Percentiles rank a stretch among this genome's conserved stretches.
phyloP scores from a whole-genome alignment of 2,113 vertebrate genomes.

The Martes martes region DNA sequence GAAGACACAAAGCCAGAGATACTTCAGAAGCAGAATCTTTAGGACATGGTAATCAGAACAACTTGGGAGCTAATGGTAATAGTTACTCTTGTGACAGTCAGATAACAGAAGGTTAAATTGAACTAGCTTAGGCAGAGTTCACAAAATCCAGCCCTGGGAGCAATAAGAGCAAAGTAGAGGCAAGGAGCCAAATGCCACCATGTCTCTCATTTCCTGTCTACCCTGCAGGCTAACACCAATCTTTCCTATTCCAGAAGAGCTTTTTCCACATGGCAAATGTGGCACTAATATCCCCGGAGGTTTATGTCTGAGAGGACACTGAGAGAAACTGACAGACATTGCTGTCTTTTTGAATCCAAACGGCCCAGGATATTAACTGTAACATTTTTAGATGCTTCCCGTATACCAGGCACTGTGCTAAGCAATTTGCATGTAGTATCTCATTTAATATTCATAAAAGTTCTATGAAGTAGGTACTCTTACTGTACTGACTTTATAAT shows the following conservation, averaged over 20 bases:
- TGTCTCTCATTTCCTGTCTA: background rate
- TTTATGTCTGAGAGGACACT: background rate
- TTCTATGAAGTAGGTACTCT: background rate
- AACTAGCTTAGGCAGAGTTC: background rate
- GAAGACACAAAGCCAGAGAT: background rate
- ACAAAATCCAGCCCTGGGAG: background rate
- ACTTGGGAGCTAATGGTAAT: background rate
- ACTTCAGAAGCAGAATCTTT: background rate
- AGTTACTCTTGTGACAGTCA: background rate
- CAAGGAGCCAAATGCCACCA: background rate
- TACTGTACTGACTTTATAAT: background rate
- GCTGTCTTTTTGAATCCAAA: background rate
- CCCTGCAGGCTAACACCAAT: background rate
- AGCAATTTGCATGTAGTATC: background rate
- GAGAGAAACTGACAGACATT: background rate
- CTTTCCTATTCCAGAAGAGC: background rate
- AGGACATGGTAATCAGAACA: background rate
- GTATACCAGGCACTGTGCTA: background rate
- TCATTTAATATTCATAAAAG: background rate
- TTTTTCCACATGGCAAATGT: background rate
- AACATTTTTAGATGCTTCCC: background rate
- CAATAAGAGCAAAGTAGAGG: background rate
- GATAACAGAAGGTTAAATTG: background rate
- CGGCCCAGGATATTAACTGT: background rate
- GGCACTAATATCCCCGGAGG: background rate